Percentiles rank a stretch among this genome's conserved stretches.
Evolutionary conservation across 35 echinoderm and acorn worm species (phyloP).

Genomic region (Patiria miniata): DNA sequence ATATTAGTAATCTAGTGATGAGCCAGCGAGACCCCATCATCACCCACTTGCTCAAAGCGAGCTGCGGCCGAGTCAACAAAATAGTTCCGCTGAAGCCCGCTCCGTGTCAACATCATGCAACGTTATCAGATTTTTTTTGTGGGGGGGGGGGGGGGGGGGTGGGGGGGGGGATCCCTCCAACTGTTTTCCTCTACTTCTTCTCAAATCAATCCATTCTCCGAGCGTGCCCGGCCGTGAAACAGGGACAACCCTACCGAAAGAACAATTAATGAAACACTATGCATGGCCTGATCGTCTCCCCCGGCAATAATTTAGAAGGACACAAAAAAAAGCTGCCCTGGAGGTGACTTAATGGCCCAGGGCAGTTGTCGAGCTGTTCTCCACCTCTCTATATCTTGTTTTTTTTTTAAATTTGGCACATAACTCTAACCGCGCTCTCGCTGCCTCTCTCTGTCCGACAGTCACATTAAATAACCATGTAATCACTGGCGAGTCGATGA

Average conservation of each 20-base stretch:
- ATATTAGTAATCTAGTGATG: too few relatives aligned
- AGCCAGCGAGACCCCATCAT: too few relatives aligned
- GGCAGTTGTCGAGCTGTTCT: not conserved
- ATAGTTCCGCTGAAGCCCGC: not conserved
- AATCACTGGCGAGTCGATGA: slow-evolving; percentile 13
- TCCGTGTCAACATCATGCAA: not conserved
- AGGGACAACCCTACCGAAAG: not conserved
- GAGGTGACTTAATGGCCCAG: not conserved
- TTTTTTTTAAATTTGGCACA: not conserved
- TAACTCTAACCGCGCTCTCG: not conserved
- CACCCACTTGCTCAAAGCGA: not conserved
- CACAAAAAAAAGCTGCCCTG: not conserved
- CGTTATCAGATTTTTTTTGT: slow-evolving; percentile 7
- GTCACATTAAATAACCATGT: slow-evolving; percentile 18
- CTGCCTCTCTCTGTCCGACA: not conserved
- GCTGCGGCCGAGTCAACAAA: not conserved
- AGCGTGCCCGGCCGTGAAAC: not conserved
- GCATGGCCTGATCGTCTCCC: not conserved
- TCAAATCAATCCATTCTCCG: not conserved
- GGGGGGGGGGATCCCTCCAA: too few relatives aligned
- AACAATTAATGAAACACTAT: slow-evolving; percentile 3
- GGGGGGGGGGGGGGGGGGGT: not conserved
- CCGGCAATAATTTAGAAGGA: not conserved
- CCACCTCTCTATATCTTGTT: not conserved
- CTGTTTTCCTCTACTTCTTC: not conserved